Evolutionary conservation across 2,797 vertebrate genomes (phyloP).

Genomic region (Coracias cyanogaster): DNA sequence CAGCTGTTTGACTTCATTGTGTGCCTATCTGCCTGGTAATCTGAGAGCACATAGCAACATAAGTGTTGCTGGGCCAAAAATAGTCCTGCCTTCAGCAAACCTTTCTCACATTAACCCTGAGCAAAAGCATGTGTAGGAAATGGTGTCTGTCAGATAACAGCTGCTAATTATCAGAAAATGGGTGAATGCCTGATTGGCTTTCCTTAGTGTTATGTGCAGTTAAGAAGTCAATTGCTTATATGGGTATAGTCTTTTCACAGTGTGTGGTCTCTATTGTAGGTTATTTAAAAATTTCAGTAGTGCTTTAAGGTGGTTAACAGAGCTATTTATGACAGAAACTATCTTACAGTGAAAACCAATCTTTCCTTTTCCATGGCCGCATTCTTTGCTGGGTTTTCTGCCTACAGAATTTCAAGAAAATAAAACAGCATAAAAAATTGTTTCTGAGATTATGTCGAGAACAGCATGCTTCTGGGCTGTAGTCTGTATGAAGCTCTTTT

Average conservation of each 20-base stretch:
- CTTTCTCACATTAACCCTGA: constrained; percentile 64
- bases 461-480: neutral
- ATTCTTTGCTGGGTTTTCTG: neutral
- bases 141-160: constrained; percentile 62
- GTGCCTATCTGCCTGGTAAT: constrained; percentile 62
- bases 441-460: neutral
- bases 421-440: neutral
- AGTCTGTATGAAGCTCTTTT: neutral
- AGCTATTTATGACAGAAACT: neutral
- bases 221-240: neutral
- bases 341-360: neutral
- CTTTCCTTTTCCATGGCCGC: neutral
- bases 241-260: neutral
- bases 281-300: neutral
- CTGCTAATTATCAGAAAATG: constrained; percentile 66
- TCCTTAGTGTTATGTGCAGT: neutral
- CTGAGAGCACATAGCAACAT: constrained; percentile 75
- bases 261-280: neutral
- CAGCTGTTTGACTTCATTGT: constrained; percentile 73
- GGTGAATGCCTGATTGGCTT: neutral
- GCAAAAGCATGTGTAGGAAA: constrained; percentile 65
- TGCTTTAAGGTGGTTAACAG: neutral
- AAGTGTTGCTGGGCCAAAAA: constrained; percentile 69
- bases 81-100: constrained; percentile 66
- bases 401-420: constrained; percentile 4